phyloP scores from a whole-genome alignment of 2,888 invertebrate species.

The Pachliopta kotzebuea region DNA sequence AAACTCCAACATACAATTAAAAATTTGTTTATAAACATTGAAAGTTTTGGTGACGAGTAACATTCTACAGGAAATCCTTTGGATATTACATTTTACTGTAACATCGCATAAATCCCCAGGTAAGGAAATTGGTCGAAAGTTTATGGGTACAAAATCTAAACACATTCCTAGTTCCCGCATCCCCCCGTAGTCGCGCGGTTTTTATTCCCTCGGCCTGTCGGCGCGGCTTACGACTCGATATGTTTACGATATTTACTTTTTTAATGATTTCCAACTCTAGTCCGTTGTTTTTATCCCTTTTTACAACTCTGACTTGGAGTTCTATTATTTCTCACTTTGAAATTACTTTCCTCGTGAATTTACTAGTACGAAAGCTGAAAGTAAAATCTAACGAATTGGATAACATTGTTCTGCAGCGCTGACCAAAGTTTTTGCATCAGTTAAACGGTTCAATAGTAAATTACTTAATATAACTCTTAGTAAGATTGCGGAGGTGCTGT shows the following conservation, averaged over 20 bases:
- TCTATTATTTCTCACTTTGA: not conserved
- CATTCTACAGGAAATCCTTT: not conserved
- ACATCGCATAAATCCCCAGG: conserved; percentile 31
- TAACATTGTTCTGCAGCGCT: not conserved
- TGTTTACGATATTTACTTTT: conserved; percentile 30
- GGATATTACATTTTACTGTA: conserved; percentile 28
- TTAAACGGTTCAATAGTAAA: not conserved
- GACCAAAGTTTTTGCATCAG: not conserved
- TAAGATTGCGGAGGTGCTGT: not conserved
- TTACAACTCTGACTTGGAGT: conserved; percentile 1
- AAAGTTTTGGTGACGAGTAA: not conserved
- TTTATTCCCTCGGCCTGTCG: conserved; percentile 27
- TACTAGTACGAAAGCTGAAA: not conserved
- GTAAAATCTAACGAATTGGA: too few species aligned
- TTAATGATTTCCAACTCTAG: conserved; percentile 23
- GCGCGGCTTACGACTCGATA: conserved; percentile 28
- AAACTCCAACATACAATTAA: too few species aligned
- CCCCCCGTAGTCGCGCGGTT: conserved; percentile 14
- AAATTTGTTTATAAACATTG: not conserved
- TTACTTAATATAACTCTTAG: not conserved
- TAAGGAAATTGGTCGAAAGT: conserved; percentile 36
- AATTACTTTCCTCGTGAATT: not conserved
- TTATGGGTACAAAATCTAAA: conserved; percentile 30
- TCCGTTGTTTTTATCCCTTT: conserved; percentile 2
- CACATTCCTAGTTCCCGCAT: conserved; percentile 20